A percentile compares a stretch with the other conserved stretches of the same genome.
These are phyloP conservation scores for Scrobipalpa atriplicella DNA, from an alignment of 2,888 invertebrate genomes.

Conservation along the genomic window DNA sequence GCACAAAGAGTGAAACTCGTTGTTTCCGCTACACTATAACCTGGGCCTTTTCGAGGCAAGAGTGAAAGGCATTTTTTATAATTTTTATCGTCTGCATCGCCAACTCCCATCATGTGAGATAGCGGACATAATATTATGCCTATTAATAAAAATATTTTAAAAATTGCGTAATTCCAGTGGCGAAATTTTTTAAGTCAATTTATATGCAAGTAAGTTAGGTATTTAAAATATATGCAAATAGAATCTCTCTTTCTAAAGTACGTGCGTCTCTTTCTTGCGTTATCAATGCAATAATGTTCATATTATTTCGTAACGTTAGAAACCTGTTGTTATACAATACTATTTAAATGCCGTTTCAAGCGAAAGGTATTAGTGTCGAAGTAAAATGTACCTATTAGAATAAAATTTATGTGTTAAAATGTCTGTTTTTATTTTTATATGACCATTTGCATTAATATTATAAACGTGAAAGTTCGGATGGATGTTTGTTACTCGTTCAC, in stretches of 20 bases:
- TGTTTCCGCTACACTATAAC: too few relatives aligned
- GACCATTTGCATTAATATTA: too few relatives aligned
- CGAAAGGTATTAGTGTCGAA: conserved; percentile 28
- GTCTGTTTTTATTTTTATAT: not conserved
- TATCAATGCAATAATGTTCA: conserved; percentile 16
- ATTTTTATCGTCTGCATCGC: too few relatives aligned
- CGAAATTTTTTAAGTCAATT: not conserved
- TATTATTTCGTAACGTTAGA: conserved; percentile 11
- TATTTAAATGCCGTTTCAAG: conserved; percentile 19
- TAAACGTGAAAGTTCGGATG: too few relatives aligned
- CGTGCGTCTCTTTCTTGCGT: conserved; percentile 3
- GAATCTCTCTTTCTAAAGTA: not conserved
- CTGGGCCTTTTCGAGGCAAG: too few relatives aligned
- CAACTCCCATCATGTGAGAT: too few relatives aligned
- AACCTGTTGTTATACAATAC: conserved; percentile 10
- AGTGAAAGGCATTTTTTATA: too few relatives aligned
- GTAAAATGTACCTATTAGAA: conserved; percentile 28
- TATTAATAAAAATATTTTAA: too few relatives aligned
- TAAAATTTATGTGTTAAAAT: conserved; percentile 29
- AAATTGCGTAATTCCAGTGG: not conserved
- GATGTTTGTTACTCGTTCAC: too few relatives aligned
- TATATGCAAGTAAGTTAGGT: conserved; percentile 2
- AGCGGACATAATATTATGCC: too few relatives aligned
- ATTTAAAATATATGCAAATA: not conserved
- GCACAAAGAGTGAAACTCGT: too few relatives aligned